Evolutionary conservation across 2,888 invertebrate species (phyloP), one percentile per base, ranked within the genome.

Genomic region (Tetheella fluctuosa): DNA sequence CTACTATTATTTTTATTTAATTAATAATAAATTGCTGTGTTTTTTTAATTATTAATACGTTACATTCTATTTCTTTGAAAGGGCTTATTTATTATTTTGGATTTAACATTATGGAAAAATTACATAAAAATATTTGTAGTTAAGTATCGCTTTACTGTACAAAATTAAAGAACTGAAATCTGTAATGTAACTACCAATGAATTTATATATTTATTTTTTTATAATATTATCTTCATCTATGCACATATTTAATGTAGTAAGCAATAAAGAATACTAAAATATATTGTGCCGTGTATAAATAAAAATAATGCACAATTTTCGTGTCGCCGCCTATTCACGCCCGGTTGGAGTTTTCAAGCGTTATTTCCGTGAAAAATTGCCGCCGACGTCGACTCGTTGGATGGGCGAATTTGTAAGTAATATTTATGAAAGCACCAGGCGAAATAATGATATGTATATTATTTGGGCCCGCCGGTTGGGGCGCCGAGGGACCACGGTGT

Each of bases 381-480:
- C 78, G 68, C 70, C 69, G 74, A 77, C 78, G 73, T 76, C 71
- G 74, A 79, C 73, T 76, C 79, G 75, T 70, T 76, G 76, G 83
- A 84, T 80, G 77, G 83, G 86, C 82, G 81, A 88, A 88, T 86
- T 86, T 86, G 84, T 86, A 83, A 83, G 88, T 83, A 85, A 87
- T 89, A 91, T 90, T 90, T 88, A 90, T 88, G 87, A 78, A 85
- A 79, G 82, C 84, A 82, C 77, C 84, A 79, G 79, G 84, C 81
- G 79, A 83, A 88, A 85, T 90, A 89, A 90, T 90, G 88, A 89
- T 89, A 90, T 89, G 90, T 89, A 89, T 89, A 88, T 88, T 89
- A 89, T 90, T 89, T 88, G 88, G 88, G 85, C 75, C 78, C 77
- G 77, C 64, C 74, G 71, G 78, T 77, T 70, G 73, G 74, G 70